phyloP scores from a whole-genome alignment of 2,888 invertebrate species.

The Plagiodera versicolora region DNA sequence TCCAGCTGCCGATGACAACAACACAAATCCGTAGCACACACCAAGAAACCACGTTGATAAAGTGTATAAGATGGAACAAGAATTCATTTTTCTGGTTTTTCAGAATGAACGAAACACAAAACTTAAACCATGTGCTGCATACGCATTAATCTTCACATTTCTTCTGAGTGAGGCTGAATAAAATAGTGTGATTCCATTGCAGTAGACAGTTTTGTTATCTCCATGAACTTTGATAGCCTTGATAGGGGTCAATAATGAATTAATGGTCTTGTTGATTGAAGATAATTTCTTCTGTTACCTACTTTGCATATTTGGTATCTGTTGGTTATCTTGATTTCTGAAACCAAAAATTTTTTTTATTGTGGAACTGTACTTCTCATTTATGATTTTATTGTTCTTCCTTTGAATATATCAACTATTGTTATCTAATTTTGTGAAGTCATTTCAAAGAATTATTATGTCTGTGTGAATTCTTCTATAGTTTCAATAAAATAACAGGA shows the following conservation, averaged over 20 bases:
- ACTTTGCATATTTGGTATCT: neutral
- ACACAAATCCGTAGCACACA: constrained; percentile 55
- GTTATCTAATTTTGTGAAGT: too few species aligned
- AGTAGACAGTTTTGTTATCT: neutral
- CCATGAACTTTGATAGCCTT: neutral
- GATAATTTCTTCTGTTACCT: neutral
- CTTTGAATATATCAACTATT: too few species aligned
- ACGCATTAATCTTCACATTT: neutral
- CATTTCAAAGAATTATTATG: too few species aligned
- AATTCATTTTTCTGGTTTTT: constrained; percentile 23
- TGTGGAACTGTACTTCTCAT: too few species aligned
- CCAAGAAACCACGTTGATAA: constrained; percentile 38
- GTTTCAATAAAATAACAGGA: too few species aligned
- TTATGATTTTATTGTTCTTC: too few species aligned
- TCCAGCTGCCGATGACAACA: constrained; percentile 54
- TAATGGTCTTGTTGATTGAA: neutral
- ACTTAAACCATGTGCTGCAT: neutral
- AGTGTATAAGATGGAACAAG: constrained; percentile 32
- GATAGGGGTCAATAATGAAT: neutral
- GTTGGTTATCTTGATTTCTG: neutral
- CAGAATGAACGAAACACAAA: neutral
- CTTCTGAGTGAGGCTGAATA: neutral
- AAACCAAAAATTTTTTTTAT: neutral
- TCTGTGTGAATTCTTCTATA: too few species aligned
- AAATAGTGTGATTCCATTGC: neutral